These are phyloP conservation scores for Geodia barretti DNA, from an alignment of 37 sponge, comb jelly and placozoan genomes.

Conservation along the genomic window DNA sequence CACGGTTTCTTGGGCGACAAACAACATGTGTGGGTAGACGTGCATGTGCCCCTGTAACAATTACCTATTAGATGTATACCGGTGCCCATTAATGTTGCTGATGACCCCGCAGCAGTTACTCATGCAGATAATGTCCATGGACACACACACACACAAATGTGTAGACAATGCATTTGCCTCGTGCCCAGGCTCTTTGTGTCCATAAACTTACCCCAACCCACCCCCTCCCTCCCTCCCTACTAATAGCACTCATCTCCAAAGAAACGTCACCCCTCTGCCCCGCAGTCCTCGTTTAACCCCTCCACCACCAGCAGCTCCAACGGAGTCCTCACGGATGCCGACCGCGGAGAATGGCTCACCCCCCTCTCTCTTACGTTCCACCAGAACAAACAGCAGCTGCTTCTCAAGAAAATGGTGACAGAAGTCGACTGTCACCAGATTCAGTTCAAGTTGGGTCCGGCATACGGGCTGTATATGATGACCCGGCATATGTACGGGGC, in stretches of 20 bases:
- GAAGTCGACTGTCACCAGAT: slow-evolving; percentile 41
- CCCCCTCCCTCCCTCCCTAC: neutral
- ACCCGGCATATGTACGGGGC: slow-evolving; percentile 49
- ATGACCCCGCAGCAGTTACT: no score
- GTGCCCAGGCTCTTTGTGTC: neutral
- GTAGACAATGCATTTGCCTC: no score
- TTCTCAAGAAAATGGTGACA: slow-evolving; percentile 46
- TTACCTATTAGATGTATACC: no score
- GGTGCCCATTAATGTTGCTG: no score
- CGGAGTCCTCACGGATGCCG: slow-evolving; percentile 5
- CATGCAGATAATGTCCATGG: no score
- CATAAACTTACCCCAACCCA: neutral
- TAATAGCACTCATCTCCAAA: neutral
- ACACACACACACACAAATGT: no score
- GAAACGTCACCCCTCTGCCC: neutral
- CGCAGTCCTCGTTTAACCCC: no score
- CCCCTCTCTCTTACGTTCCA: slow-evolving; percentile 68
- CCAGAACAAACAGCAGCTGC: slow-evolving; percentile 27
- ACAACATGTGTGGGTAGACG: neutral
- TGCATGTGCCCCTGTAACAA: neutral
- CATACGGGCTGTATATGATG: slow-evolving; percentile 79
- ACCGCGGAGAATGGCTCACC: neutral
- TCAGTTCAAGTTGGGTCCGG: slow-evolving; percentile 78
- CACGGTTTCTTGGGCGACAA: no score
- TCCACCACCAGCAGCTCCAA: neutral